Evolutionary conservation across 2,797 vertebrate genomes (phyloP), one percentile per base, ranked within the genome.

Genomic region (Sebastes goodei): DNA sequence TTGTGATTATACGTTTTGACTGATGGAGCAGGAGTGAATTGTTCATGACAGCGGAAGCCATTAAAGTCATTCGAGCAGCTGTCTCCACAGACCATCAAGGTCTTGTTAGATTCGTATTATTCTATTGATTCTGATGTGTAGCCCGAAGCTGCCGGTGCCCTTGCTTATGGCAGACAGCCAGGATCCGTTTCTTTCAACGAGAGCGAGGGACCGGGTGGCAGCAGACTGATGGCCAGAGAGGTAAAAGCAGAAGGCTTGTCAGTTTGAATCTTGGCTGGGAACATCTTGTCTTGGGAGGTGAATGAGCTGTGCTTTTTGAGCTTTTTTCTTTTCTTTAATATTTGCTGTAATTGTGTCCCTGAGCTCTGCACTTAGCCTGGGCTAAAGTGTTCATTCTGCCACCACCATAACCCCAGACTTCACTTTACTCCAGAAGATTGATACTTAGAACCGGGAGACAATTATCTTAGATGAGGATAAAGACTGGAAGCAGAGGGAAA

Each of bases 41-140:
- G 76, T 59, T 85, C 14, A 25, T 67, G 81, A 80, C 71, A 69
- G 77, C 29, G 42, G 74, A 78, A 72, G 56, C 87, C 68, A 84
- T 86, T 83, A 82, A 70, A 78, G 76, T 80, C 53, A 70, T 88
- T 85, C 20, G 53, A 81, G 77, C 66, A 75, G 63, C 84, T 80
- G 82, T 74, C 81, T 81, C 76, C 59, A 60, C 62, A 21, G 74
- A 74, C 71, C 82, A 82, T 89, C 76, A 77, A 70, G 59, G 71
- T 72, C 90, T 85, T 77, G 83, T 92, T 89, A 77, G 80, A 79
- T 74, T 83, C 23, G 15, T 82, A 80, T 83, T 71, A 68, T 88
- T 78, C 25, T 74, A 90, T 86, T 89, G 90, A 88, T 87, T 84
- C 21, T 78, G 82, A 82, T 82, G 76, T 56, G 71, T 14, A 68